A percentile compares a stretch with the other conserved stretches of the same genome.
Evolutionary conservation across 2,888 invertebrate species (phyloP).

Genomic region (Eristalis pertinax): DNA sequence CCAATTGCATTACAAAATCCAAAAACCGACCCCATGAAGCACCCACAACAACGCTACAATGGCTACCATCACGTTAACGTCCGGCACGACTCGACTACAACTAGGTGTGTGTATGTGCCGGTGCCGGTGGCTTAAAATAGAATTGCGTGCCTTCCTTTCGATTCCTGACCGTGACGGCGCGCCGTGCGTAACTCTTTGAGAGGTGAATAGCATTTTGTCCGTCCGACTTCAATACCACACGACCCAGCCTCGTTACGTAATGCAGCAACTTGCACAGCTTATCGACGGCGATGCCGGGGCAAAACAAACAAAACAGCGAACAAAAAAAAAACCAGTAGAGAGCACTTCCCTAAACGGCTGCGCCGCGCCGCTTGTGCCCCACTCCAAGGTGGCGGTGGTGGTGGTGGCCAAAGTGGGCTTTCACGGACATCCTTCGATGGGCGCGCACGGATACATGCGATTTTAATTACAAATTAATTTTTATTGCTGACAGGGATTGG

Average conservation of each 20-base stretch:
- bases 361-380: background rate
- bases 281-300: conserved; percentile 18
- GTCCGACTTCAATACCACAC: conserved; percentile 8
- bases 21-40: background rate
- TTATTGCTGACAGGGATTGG: conserved; percentile 64
- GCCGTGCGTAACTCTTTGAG: conserved; percentile 26
- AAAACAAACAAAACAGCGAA: too few relatives aligned
- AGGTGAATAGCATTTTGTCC: conserved; percentile 39
- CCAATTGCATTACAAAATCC: conserved; percentile 46
- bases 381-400: background rate
- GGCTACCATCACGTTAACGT: background rate
- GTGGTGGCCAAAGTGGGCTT: background rate
- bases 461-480: conserved; percentile 71
- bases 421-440: conserved; percentile 3
- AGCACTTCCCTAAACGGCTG: conserved; percentile 34
- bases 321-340: background rate
- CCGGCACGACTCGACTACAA: background rate
- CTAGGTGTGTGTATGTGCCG: background rate
- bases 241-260: conserved; percentile 52
- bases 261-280: conserved; percentile 45
- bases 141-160: conserved; percentile 28
- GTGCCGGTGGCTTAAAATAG: conserved; percentile 36
- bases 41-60: conserved; percentile 26
- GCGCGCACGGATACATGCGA: conserved; percentile 44
- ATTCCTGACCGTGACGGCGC: conserved; percentile 38